Evolutionary conservation across 2,113 vertebrate species (phyloP), one percentile per base, ranked within the genome.

Genomic region (rat (Rattus norvegicus)): DNA sequence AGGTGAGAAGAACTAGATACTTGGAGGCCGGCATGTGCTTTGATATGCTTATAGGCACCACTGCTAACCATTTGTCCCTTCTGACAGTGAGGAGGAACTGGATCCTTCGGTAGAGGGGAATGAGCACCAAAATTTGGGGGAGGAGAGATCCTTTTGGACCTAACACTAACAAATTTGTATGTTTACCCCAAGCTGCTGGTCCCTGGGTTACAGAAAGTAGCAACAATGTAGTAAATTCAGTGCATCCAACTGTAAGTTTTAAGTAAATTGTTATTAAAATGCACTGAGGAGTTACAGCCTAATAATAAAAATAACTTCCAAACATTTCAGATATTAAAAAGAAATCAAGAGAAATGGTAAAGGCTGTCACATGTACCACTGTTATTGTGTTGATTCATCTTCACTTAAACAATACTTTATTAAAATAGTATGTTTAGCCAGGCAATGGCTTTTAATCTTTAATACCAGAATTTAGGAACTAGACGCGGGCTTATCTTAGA

Each of bases 281-380:
- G 22, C 47, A 72, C 85, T 80, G 43, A 95, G 59, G 52, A 83
- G 85, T 85, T 75, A 88, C 33, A 80, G 10, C 59, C 80, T 63
- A 61, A 84, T 59, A 81, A 65, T 72, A 85, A 91, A 95, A 94
- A 52, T 80, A 63, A 70, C 94, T 96, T 97, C 47, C 54, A n/a
- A 87, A 93, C 80, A 47, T 91, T 88, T 26, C 43, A 92, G 26
- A 47, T 13, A 12, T 67, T 89, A 84, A 93, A 54, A 79, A 33
- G 73, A 89, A 92, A 54, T 52, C 30, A 43, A 75, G 49, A 90
- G 43, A 86, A 73, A 77, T 83, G 5, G 54, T 20, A 73, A 39
- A 72, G 56, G 4, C 10, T n/a, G 3, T 91, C 67, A 59, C 14
- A 61, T 56, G 17, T 61, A 28, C n/a, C 79, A 63, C 20, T 17